Percentiles rank a stretch among this genome's conserved stretches.
Evolutionary conservation across 2,797 vertebrate genomes (phyloP).

Genomic region (Hippopotamyrus pictus): DNA sequence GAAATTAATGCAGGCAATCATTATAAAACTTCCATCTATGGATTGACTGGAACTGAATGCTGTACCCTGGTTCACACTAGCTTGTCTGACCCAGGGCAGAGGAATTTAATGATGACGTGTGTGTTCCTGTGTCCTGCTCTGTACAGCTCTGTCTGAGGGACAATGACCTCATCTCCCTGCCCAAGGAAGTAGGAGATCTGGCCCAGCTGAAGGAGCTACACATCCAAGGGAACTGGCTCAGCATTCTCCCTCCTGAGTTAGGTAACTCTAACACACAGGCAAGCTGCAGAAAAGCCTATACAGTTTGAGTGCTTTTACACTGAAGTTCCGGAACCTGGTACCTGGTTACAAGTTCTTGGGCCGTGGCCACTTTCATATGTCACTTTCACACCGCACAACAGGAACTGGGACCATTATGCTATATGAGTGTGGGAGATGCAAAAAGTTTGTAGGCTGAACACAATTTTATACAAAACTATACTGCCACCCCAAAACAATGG

Average conservation of each 20-base stretch:
- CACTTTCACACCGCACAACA: not conserved
- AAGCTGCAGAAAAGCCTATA: not conserved
- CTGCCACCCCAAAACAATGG: not conserved
- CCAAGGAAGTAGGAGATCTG: conserved; percentile 91
- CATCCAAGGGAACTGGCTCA: conserved; percentile 93
- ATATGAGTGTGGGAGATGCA: not conserved
- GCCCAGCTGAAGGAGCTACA: conserved; percentile 94
- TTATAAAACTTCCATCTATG: not conserved
- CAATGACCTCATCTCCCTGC: conserved; percentile 90
- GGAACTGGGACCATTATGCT: not conserved
- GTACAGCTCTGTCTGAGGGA: conserved; percentile 87
- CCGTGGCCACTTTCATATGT: not conserved
- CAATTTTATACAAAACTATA: not conserved
- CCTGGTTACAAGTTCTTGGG: not conserved
- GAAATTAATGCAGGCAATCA: not conserved
- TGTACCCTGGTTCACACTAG: not conserved
- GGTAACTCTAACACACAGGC: conserved; percentile 55
- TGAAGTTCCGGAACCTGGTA: not conserved
- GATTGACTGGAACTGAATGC: not conserved
- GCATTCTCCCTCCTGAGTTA: conserved; percentile 89
- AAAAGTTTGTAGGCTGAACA: not conserved
- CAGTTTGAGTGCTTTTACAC: not conserved
- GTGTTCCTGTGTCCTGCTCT: conserved; percentile 25
- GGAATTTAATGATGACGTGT: not conserved
- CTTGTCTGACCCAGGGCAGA: not conserved